phyloP scores from a whole-genome alignment of 2,113 vertebrate species.

The Ailuropoda melanoleuca region DNA sequence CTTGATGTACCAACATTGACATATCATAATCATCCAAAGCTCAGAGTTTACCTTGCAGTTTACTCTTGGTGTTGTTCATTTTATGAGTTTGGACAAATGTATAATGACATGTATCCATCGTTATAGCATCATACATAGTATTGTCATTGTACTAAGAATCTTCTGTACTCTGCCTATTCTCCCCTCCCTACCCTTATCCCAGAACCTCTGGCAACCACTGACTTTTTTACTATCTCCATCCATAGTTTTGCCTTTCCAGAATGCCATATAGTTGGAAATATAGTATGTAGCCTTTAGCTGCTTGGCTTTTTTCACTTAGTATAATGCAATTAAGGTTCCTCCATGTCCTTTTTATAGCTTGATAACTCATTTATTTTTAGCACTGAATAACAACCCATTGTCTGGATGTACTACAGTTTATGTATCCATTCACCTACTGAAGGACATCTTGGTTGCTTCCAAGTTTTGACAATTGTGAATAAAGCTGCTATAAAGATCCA shows the following conservation, averaged over 20 bases:
- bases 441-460: not conserved
- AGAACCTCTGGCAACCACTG: not conserved
- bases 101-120: not conserved
- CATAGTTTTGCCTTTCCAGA: not conserved
- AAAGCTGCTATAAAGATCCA: not conserved
- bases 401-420: not conserved
- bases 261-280: not conserved
- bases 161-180: not conserved
- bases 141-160: not conserved
- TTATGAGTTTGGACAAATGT: not conserved
- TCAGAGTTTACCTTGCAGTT: not conserved
- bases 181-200: not conserved
- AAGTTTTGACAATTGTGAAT: not conserved
- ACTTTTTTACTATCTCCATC: not conserved
- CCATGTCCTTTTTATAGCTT: not conserved
- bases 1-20: not conserved
- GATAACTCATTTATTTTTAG: not conserved
- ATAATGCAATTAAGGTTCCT: not conserved
- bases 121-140: not conserved
- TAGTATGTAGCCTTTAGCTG: not conserved
- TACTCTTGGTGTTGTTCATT: not conserved
- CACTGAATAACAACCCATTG: not conserved
- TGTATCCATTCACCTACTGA: not conserved
- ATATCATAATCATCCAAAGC: not conserved
- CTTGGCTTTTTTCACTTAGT: not conserved